Percentiles rank a stretch among this genome's conserved stretches.
These are phyloP conservation scores for Scylla paramamosain DNA, from an alignment of 1,140 invertebrate species.

Conservation along the genomic window DNA sequence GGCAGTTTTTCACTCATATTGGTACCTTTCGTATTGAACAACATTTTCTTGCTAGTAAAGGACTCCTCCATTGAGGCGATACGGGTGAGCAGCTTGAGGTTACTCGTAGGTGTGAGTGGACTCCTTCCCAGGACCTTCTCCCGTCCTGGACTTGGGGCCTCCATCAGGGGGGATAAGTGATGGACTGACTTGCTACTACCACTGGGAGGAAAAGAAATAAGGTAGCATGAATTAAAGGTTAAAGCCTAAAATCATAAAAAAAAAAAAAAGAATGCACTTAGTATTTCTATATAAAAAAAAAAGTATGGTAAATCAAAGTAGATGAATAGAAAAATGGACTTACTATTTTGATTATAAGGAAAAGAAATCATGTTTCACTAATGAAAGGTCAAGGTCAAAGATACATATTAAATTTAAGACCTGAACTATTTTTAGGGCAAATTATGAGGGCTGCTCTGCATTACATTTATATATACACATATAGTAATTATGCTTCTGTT, in stretches of 20 bases:
- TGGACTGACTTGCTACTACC: neutral
- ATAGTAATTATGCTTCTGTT: too few species aligned
- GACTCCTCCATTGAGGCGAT: constrained; percentile 73
- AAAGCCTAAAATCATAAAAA: neutral
- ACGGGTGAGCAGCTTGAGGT: constrained; percentile 70
- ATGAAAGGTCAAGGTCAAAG: too few species aligned
- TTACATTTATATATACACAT: too few species aligned
- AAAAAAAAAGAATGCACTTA: too few species aligned
- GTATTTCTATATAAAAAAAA: too few species aligned
- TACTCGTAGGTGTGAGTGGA: constrained; percentile 67
- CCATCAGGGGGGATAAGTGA: neutral
- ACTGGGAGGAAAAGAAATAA: neutral
- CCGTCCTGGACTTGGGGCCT: neutral
- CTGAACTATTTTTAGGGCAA: too few species aligned
- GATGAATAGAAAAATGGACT: too few species aligned
- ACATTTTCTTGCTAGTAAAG: constrained; percentile 66
- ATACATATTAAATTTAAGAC: too few species aligned
- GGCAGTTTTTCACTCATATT: neutral
- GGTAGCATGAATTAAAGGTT: neutral
- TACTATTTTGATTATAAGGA: too few species aligned
- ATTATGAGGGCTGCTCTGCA: too few species aligned
- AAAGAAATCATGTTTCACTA: too few species aligned
- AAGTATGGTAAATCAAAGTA: too few species aligned
- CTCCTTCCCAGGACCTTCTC: constrained; percentile 40
- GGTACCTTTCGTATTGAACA: constrained; percentile 45